These are phyloP conservation scores for Cyprinodon tularosa DNA, from an alignment of 2,113 vertebrate species.

Conservation along the genomic window DNA sequence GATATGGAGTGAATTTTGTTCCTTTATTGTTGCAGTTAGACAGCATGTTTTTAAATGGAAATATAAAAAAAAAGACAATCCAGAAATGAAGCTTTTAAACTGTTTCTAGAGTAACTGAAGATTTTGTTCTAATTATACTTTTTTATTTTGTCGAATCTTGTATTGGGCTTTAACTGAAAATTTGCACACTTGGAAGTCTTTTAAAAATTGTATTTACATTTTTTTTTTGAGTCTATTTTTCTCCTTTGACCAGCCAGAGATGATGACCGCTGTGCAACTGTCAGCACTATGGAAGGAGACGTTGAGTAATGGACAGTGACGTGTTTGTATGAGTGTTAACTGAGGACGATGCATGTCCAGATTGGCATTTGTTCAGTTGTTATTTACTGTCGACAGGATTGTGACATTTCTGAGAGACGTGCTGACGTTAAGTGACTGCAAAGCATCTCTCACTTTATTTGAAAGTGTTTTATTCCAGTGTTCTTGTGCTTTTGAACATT, in stretches of 20 bases:
- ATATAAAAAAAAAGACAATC: no score
- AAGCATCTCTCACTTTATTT: conserved; percentile 7
- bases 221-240: not conserved
- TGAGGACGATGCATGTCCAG: conserved; percentile 35
- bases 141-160: no score
- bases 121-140: no score
- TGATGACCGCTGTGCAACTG: conserved; percentile 31
- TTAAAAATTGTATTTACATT: no score
- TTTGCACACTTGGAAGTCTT: no score
- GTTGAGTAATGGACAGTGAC: conserved; percentile 23
- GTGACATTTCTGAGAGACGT: conserved; percentile 46
- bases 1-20: no score
- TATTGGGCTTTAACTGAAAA: no score
- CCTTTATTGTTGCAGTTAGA: no score
- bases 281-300: conserved; percentile 38
- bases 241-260: conserved; percentile 8
- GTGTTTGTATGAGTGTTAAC: conserved; percentile 16
- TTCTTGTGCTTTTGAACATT: not conserved
- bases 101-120: no score
- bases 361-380: conserved; percentile 55
- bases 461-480: not conserved
- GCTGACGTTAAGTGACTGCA: conserved; percentile 52
- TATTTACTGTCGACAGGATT: conserved; percentile 53
- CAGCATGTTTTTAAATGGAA: no score
- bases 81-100: no score